phyloP scores from a whole-genome alignment of 2,888 invertebrate genomes.

The Hypsopygia costalis region DNA sequence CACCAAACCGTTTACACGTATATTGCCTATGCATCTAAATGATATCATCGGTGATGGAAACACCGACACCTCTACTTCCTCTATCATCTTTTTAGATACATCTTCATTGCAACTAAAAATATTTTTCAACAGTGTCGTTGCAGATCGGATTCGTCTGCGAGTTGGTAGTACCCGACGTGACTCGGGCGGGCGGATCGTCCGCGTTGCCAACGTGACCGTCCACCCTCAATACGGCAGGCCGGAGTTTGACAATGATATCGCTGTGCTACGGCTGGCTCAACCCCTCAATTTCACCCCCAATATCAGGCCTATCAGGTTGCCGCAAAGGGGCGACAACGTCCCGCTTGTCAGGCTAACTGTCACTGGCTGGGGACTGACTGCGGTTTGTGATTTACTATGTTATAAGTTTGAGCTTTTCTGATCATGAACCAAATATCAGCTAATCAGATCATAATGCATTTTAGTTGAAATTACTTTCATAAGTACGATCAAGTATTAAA shows the following conservation, averaged over 20 bases:
- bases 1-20: no score
- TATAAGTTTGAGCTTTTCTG: no score
- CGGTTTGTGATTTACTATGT: conserved; percentile 40
- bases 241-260: conserved; percentile 69
- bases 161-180: conserved; percentile 70
- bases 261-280: conserved; percentile 50
- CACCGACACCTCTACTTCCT: no score
- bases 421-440: no score
- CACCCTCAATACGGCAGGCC: conserved; percentile 64
- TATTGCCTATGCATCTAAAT: no score
- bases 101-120: no score
- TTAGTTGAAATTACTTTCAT: no score
- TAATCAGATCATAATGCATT: no score
- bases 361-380: conserved; percentile 73
- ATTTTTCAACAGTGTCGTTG: conserved; percentile 42
- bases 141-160: conserved; percentile 51
- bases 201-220: conserved; percentile 54
- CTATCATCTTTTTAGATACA: no score
- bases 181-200: conserved; percentile 63
- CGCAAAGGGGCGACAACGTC: conserved; percentile 47
- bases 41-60: no score
- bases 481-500: no score
- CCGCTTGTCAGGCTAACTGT: conserved; percentile 66
- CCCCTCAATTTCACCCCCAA: conserved; percentile 49
- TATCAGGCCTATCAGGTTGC: conserved; percentile 55